Percentiles rank a stretch among this genome's conserved stretches.
Conservation (phyloP, 2,113 vertebrate genomes). For the Campylorhamphus procurvoides region DNA sequence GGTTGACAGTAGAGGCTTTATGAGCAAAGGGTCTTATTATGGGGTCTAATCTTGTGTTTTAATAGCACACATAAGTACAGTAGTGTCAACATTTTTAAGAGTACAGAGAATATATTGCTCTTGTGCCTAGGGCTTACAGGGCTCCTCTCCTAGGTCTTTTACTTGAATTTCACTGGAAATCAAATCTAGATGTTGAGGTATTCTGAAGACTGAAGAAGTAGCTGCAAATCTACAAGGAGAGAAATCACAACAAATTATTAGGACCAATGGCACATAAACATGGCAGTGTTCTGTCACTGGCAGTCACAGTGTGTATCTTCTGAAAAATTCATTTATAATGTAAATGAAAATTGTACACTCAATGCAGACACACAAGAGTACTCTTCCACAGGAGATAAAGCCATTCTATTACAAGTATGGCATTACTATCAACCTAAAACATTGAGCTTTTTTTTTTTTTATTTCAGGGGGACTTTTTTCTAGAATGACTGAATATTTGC, state of each 20-base stretch:
- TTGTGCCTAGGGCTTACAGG: background rate
- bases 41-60: background rate
- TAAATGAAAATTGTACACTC: background rate
- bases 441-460: background rate
- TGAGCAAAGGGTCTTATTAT: background rate
- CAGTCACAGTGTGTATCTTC: background rate
- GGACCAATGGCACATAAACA: background rate
- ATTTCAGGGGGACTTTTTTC: background rate
- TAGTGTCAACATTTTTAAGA: background rate
- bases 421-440: background rate
- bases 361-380: background rate
- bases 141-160: background rate
- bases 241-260: background rate
- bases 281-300: background rate
- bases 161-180: background rate
- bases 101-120: background rate
- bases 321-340: background rate
- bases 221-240: background rate
- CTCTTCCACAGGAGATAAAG: background rate
- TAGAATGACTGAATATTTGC: background rate
- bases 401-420: background rate
- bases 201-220: background rate
- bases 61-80: background rate
- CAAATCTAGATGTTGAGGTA: background rate
- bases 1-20: background rate